Evolutionary conservation across 2,113 vertebrate species (phyloP).

Genomic region (Pelecanoides urinatrix): DNA sequence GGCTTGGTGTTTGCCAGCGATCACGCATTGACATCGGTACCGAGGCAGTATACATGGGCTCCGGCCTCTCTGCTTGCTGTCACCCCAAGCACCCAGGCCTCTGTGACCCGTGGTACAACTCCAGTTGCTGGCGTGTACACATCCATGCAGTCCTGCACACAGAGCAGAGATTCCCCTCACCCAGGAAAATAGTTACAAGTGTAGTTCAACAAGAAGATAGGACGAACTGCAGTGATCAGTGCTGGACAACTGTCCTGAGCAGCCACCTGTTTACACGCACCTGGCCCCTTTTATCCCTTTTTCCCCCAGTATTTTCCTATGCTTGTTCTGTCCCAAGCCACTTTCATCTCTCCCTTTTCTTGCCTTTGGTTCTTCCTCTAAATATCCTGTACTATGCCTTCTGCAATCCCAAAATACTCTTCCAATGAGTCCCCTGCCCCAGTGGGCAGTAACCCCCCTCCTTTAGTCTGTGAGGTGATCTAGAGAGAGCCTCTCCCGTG

Average conservation of each 20-base stretch:
- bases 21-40: neutral
- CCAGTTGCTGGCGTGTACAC: rapidly evolving
- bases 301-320: neutral
- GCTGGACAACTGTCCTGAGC: neutral
- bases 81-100: neutral
- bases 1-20: neutral
- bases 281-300: neutral
- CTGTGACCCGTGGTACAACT: neutral
- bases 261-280: neutral
- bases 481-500: neutral
- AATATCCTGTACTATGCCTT: neutral
- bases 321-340: neutral
- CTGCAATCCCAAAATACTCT: neutral
- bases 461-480: neutral
- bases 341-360: neutral
- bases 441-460: neutral
- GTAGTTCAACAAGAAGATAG: neutral
- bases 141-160: neutral
- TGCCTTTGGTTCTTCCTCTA: neutral
- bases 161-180: neutral
- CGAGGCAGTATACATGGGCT: neutral
- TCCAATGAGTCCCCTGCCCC: neutral
- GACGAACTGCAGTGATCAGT: neutral
- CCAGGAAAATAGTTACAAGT: neutral
- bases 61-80: neutral